A percentile compares a stretch with the other conserved stretches of the same genome.
phyloP scores from a whole-genome alignment of 2,113 vertebrate species.

The Hyperoodon ampullatus region DNA sequence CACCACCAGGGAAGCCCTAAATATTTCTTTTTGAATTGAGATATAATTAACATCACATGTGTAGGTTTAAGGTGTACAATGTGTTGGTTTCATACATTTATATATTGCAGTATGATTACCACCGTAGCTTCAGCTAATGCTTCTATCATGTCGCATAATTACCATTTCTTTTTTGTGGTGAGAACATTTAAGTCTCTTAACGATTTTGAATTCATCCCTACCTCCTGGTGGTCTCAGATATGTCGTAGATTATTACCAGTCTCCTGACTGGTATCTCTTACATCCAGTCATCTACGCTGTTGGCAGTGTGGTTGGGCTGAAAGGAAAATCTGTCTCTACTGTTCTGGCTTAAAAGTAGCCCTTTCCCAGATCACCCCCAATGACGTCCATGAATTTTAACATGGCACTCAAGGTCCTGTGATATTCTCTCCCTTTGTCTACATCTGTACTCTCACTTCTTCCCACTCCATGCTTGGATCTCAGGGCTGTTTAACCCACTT shows the following conservation, averaged over 20 bases:
- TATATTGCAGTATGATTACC: not conserved
- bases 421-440: constrained; percentile 34
- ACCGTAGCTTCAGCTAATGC: not conserved
- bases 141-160: not conserved
- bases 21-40: constrained; percentile 9
- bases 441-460: constrained; percentile 25
- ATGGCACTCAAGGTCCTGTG: not conserved
- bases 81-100: not conserved
- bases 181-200: not conserved
- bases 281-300: not conserved
- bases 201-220: not conserved
- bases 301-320: not conserved
- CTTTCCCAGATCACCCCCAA: not conserved
- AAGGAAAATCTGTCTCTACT: not conserved
- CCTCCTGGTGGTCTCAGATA: not conserved
- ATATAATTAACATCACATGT: not conserved
- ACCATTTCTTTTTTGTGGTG: not conserved
- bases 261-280: not conserved
- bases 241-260: not conserved
- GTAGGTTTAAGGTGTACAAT: not conserved
- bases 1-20: not conserved
- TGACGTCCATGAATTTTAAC: not conserved
- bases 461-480: not conserved
- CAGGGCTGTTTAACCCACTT: not conserved
- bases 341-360: not conserved